Evolutionary conservation across 2,888 invertebrate genomes (phyloP).

Genomic region (Rhagium mordax): DNA sequence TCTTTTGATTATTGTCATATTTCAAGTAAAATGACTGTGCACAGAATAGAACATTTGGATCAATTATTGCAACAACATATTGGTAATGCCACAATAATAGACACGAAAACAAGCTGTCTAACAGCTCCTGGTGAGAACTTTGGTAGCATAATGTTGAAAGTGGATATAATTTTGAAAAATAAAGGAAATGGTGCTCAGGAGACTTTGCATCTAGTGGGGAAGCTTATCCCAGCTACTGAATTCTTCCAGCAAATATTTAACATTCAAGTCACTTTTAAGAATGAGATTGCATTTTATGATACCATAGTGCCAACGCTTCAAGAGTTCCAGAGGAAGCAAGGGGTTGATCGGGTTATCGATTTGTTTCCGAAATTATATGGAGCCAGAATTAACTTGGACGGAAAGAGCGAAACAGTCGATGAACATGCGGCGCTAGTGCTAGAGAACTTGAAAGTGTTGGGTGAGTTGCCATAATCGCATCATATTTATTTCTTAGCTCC

Average conservation of each 20-base stretch:
- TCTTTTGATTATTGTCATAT: too few relatives aligned
- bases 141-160: slow-evolving; percentile 40
- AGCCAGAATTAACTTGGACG: slow-evolving; percentile 45
- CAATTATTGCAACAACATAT: neutral
- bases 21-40: neutral
- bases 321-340: slow-evolving; percentile 67
- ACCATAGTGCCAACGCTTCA: slow-evolving; percentile 68
- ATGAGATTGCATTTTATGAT: slow-evolving; percentile 72
- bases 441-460: slow-evolving; percentile 69
- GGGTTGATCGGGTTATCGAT: slow-evolving; percentile 64
- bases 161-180: slow-evolving; percentile 28
- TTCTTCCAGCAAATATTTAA: slow-evolving; percentile 67
- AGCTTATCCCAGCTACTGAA: slow-evolving; percentile 41
- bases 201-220: slow-evolving; percentile 37
- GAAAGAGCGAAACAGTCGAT: slow-evolving; percentile 63
- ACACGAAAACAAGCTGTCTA: slow-evolving; percentile 9
- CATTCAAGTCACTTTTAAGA: slow-evolving; percentile 70
- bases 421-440: slow-evolving; percentile 71
- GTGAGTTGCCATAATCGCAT: neutral
- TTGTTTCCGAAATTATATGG: slow-evolving; percentile 70
- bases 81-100: neutral
- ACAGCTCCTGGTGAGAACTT: slow-evolving; percentile 39
- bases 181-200: slow-evolving; percentile 26
- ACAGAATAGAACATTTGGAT: neutral
- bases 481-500: too few relatives aligned